phyloP scores from a whole-genome alignment of 2,888 invertebrate species.

The Aphodius granarius region DNA sequence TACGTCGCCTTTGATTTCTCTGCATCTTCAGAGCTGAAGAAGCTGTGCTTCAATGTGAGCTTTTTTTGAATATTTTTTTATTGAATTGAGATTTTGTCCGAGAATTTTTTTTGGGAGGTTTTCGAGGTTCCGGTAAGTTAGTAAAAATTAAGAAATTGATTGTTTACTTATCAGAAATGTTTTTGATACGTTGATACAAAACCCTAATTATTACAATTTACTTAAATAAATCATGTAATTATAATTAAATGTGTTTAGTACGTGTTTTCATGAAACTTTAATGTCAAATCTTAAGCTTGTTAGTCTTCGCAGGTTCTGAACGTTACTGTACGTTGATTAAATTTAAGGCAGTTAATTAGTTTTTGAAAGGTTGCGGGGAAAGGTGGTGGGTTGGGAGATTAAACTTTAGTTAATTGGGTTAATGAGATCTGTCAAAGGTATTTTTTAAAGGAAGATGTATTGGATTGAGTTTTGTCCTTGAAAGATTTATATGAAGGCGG shows the following conservation, averaged over 20 bases:
- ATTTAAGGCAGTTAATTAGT: not conserved
- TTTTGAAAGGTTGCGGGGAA: not conserved
- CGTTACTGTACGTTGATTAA: not conserved
- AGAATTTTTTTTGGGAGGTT: not conserved
- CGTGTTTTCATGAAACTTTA: no score
- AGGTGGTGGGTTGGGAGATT: not conserved
- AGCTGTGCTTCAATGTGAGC: not conserved
- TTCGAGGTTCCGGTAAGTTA: not conserved
- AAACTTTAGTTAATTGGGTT: not conserved
- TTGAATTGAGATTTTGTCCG: not conserved
- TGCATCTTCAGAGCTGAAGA: not conserved
- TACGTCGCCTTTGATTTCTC: not conserved
- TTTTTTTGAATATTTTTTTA: not conserved
- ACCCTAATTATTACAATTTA: no score
- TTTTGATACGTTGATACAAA: no score
- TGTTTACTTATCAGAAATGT: not conserved
- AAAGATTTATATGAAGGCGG: no score
- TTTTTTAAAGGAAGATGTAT: not conserved
- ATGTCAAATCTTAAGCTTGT: not conserved
- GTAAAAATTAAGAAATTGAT: not conserved
- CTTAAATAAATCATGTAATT: no score
- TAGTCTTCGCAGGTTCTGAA: not conserved
- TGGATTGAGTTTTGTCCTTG: not conserved
- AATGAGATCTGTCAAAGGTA: not conserved
- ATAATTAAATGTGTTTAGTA: no score